A percentile compares a stretch with the other conserved stretches of the same genome.
phyloP scores from a whole-genome alignment of 2,888 invertebrate genomes.

The Arenicola marina region DNA sequence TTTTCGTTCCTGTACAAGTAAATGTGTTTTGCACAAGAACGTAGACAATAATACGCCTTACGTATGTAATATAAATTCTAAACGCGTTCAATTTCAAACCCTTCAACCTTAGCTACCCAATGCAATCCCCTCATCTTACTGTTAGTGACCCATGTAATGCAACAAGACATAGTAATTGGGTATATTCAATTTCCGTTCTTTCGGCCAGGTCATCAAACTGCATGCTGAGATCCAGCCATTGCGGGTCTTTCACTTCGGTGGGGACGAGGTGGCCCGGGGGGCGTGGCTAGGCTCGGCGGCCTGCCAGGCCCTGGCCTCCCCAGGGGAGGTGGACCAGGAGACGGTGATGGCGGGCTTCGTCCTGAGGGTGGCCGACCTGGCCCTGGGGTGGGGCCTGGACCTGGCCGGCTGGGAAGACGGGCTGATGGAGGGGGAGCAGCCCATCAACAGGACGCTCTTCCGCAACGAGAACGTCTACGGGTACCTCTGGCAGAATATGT shows the following conservation, averaged over 20 bases:
- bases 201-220: background rate
- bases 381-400: constrained; percentile 19
- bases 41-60: too few relatives aligned
- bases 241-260: constrained; percentile 49
- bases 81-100: too few relatives aligned
- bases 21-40: too few relatives aligned
- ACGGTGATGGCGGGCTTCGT: background rate
- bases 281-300: constrained; percentile 49
- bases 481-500: constrained; percentile 48
- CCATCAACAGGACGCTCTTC: background rate
- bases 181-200: too few relatives aligned
- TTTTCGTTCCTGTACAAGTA: too few relatives aligned
- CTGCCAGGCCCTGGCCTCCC: constrained; percentile 32
- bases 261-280: constrained; percentile 49
- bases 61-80: too few relatives aligned
- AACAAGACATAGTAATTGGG: too few relatives aligned
- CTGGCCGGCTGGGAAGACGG: constrained; percentile 42
- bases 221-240: constrained; percentile 31
- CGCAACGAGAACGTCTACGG: background rate
- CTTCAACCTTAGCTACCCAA: too few relatives aligned
- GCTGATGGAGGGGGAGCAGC: background rate
- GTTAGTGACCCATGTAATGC: too few relatives aligned
- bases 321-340: background rate
- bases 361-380: background rate
- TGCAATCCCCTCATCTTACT: too few relatives aligned